Conservation (phyloP, 2,113 vertebrate species). For the Ornithorhynchus anatinus region DNA sequence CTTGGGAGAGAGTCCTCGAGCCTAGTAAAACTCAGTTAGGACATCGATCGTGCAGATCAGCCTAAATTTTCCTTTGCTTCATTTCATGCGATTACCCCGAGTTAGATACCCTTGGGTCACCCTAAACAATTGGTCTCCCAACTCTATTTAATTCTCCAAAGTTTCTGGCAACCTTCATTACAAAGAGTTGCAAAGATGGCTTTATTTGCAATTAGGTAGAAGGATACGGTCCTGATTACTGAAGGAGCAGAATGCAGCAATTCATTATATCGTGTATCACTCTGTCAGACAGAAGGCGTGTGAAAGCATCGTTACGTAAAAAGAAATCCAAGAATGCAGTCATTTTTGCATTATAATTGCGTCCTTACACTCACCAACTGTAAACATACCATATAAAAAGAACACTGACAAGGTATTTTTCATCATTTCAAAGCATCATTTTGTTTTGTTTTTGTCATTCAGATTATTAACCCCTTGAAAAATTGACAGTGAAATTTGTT, state of each 20-base stretch:
- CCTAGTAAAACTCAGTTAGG: constrained; percentile 12
- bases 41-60: neutral
- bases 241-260: neutral
- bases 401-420: constrained; percentile 6
- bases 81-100: neutral
- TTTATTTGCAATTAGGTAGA: neutral
- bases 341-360: neutral
- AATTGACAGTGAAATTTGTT: constrained; percentile 12
- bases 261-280: neutral
- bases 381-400: constrained; percentile 3
- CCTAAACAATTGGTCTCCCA: neutral
- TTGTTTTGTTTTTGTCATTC: constrained; percentile 5
- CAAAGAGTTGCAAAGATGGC: neutral
- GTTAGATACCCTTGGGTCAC: neutral
- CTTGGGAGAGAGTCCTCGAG: neutral
- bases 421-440: constrained; percentile 13
- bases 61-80: neutral
- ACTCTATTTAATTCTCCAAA: neutral
- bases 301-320: neutral
- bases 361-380: neutral
- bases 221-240: neutral
- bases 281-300: neutral
- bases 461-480: constrained; percentile 8
- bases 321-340: neutral
- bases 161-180: neutral